These are phyloP conservation scores for Buathra laborator DNA, from an alignment of 2,888 invertebrate species.

Conservation along the genomic window DNA sequence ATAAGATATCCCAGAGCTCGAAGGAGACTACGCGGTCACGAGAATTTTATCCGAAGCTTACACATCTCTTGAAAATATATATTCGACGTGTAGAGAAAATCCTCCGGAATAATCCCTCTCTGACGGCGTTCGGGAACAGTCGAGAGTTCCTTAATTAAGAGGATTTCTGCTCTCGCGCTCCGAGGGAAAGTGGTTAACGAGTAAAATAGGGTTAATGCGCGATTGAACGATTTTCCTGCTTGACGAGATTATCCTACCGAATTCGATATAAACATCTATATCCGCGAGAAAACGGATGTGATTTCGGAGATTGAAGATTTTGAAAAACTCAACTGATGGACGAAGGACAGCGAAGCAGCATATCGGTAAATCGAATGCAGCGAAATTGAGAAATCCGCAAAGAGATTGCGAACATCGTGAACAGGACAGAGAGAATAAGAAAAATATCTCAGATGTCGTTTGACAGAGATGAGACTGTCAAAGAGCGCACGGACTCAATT, in stretches of 20 bases:
- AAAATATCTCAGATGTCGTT: constrained; percentile 59
- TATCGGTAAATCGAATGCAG: constrained; percentile 19
- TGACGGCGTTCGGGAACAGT: background rate
- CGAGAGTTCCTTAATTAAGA: background rate
- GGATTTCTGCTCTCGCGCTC: too few species aligned
- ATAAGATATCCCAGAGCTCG: background rate
- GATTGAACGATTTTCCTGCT: constrained; percentile 1
- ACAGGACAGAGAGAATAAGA: constrained; percentile 25
- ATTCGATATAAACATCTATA: too few species aligned
- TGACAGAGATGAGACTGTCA: constrained; percentile 66
- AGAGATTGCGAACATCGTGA: constrained; percentile 11
- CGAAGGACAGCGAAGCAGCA: too few species aligned
- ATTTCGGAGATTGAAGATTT: too few species aligned
- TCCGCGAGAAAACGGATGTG: too few species aligned
- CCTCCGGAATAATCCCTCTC: background rate
- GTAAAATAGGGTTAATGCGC: constrained; percentile 28
- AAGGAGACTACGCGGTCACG: background rate
- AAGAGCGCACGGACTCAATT: constrained; percentile 63
- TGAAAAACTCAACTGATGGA: too few species aligned
- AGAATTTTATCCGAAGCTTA: background rate
- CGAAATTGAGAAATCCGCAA: constrained; percentile 17
- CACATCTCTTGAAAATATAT: background rate
- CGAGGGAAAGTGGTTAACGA: constrained; percentile 10
- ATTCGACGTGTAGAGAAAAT: background rate
- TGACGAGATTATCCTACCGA: too few species aligned